A percentile compares a stretch with the other conserved stretches of the same genome.
These are phyloP conservation scores for Philopotamus ludificatus DNA, from an alignment of 1,140 invertebrate genomes.

Conservation along the genomic window DNA sequence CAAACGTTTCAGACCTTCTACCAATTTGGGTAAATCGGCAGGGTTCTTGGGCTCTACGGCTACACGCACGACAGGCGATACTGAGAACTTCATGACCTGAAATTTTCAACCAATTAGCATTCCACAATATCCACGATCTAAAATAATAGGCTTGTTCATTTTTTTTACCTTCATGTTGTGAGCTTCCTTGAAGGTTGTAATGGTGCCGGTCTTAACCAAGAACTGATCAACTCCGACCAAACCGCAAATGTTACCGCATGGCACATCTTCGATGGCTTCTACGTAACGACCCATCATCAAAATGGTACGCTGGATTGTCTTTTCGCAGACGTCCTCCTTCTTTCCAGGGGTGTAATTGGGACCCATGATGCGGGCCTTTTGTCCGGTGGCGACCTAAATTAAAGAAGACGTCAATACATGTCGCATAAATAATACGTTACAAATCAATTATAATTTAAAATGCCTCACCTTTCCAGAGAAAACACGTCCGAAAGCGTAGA, in stretches of 20 bases:
- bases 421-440: background rate
- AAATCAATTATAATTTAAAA: background rate
- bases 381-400: slow-evolving; percentile 73
- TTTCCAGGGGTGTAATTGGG: slow-evolving; percentile 97
- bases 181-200: slow-evolving; percentile 97
- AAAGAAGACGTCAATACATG: background rate
- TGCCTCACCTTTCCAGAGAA: slow-evolving; percentile 89
- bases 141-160: too few species aligned
- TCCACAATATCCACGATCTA: background rate
- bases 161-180: slow-evolving; percentile 87
- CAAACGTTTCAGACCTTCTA: slow-evolving; percentile 96
- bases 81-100: slow-evolving; percentile 97
- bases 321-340: slow-evolving; percentile 99
- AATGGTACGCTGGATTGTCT: slow-evolving; percentile 98
- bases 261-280: slow-evolving; percentile 99
- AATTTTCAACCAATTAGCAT: slow-evolving; percentile 1
- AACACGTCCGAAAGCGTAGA: slow-evolving; percentile 99
- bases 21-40: slow-evolving; percentile 97
- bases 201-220: slow-evolving; percentile 98
- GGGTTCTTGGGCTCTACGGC: slow-evolving; percentile 99
- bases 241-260: slow-evolving; percentile 99
- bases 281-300: slow-evolving; percentile 99
- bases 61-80: slow-evolving; percentile 98
- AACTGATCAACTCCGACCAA: slow-evolving; percentile 99
- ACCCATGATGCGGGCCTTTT: slow-evolving; percentile 98